Base-by-base conservation (phyloP, 2,797 vertebrate genomes). In the Kryptolebias ocellatus region DNA sequence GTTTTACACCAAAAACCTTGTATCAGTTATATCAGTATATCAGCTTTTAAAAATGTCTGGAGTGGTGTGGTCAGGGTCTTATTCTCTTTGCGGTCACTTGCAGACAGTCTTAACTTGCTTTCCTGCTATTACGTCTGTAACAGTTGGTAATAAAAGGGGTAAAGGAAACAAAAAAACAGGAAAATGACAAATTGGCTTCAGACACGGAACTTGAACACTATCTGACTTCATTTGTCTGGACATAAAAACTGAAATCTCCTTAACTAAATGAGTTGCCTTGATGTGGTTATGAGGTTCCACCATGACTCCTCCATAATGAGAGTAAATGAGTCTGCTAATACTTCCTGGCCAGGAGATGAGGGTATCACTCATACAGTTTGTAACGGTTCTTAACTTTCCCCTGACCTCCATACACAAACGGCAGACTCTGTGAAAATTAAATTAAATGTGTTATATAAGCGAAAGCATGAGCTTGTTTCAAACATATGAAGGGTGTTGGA, bases 201-300 rank as follows among this genome's bases (percentile, higher is more conserved):
- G 76, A 64, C 53, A 55, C 18, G 18, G 27, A 51, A 63, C 53
- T 53, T 51, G 70, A 78, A 68, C 63, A 62, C 70, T 56, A 80
- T 81, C 59, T 1, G 4, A 20, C 27, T 29, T 29, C 52, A 63
- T 56, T 70, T 45, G 72, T 72, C 83, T 81, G 68, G 67, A 64
- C 31, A 16, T 61, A 44, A 57, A 74, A 67, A 53, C 45, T 53
- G 2, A 58, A 71, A 53, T 28, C n/a, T 72, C 49, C 46, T 57
- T 53, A 64, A 70, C 45, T 55, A 49, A 7, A 56, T 10, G 52
- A 31, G 15, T 56, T 58, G 54, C 61, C 60, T 83, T 82, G 73
- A 89, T 90, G 87, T 90, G 87, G 78, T 76, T 84, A 67, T 18
- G 20, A 84, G 60, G 53, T 81, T 81, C 72, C 60, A 47, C 37